Conservation (phyloP, 2,888 invertebrate species). For the Eudemis profundana region DNA sequence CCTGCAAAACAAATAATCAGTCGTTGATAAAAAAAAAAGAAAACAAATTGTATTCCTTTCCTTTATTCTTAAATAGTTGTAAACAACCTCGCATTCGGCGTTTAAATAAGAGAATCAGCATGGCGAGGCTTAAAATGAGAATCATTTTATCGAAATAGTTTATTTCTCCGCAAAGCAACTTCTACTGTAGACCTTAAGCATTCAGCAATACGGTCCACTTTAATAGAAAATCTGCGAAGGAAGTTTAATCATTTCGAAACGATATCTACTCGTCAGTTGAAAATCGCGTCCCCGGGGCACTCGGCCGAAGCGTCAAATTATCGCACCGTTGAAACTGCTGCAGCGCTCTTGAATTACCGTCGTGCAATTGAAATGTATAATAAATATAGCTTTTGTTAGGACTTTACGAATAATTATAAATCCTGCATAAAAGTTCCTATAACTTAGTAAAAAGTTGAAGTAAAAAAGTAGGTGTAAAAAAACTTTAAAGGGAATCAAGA, state of each 20-base stretch:
- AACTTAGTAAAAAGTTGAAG: too few species aligned
- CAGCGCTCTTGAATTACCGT: conserved; percentile 6
- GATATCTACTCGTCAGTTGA: background rate
- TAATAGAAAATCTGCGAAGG: background rate
- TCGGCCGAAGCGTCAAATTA: conserved; percentile 24
- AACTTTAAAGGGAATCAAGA: too few species aligned
- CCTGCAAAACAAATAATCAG: too few species aligned
- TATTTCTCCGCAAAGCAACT: background rate
- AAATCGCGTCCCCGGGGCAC: conserved; percentile 19
- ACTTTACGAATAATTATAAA: too few species aligned
- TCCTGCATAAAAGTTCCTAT: too few species aligned
- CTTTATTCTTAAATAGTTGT: too few species aligned
- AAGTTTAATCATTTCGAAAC: background rate
- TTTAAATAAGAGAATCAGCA: background rate
- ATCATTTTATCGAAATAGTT: conserved; percentile 2
- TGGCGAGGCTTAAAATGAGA: conserved; percentile 9
- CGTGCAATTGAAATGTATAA: background rate
- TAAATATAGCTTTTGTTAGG: too few species aligned
- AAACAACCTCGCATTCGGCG: background rate
- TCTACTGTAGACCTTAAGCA: background rate
- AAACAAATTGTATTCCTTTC: too few species aligned
- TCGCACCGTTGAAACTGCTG: conserved; percentile 14
- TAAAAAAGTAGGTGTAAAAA: too few species aligned
- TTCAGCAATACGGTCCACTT: background rate
- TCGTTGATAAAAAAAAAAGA: too few species aligned